Percentiles rank a stretch among this genome's conserved stretches.
phyloP scores from a whole-genome alignment of 2,797 vertebrate species.

The Enoplosus armatus region DNA sequence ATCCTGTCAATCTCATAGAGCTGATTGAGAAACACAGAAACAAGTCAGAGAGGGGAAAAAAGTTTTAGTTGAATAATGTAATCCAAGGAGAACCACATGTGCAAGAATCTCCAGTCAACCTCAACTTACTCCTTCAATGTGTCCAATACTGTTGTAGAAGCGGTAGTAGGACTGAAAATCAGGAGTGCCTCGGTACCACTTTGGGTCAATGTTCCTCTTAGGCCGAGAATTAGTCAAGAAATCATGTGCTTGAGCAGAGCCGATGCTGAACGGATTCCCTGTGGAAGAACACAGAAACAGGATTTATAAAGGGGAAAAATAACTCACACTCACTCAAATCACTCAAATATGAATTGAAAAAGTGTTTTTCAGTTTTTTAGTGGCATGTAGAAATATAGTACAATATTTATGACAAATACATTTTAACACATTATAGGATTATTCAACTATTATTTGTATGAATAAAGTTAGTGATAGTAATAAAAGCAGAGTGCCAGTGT shows the following conservation, averaged over 20 bases:
- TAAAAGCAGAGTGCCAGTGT: not conserved
- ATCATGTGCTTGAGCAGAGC: constrained; percentile 71
- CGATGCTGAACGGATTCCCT: constrained; percentile 68
- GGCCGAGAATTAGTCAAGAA: constrained; percentile 81
- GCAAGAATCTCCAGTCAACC: not conserved
- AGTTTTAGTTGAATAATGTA: not conserved
- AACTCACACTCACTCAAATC: too few relatives aligned
- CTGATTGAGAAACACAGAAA: constrained; percentile 50
- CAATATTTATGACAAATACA: not conserved
- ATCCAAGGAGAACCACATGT: not conserved
- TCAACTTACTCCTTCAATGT: constrained; percentile 83
- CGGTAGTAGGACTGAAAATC: constrained; percentile 87
- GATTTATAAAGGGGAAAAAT: not conserved
- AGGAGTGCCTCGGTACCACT: constrained; percentile 80
- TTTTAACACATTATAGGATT: not conserved
- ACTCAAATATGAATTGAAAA: not conserved
- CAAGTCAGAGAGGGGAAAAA: not conserved
- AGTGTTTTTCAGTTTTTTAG: not conserved
- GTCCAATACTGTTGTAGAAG: constrained; percentile 86
- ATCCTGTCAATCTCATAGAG: constrained; percentile 86
- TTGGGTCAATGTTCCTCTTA: constrained; percentile 76
- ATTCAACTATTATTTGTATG: not conserved
- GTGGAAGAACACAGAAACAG: constrained; percentile 7
- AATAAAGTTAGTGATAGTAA: not conserved
- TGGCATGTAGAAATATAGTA: not conserved